Conservation (phyloP, 1,140 invertebrate genomes). For the Leptoteleia sp. region DNA sequence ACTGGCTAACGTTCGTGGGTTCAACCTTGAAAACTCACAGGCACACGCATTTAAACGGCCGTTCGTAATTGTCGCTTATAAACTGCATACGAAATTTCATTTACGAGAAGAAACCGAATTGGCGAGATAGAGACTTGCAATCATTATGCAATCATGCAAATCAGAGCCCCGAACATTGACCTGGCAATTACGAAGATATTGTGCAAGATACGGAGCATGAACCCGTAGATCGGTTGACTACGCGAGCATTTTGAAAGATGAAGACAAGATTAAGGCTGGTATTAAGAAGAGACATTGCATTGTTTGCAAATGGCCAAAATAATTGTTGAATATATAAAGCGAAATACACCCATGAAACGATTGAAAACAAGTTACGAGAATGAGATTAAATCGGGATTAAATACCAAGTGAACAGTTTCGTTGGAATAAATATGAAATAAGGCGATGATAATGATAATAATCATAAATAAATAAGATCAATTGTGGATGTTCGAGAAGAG, state of each 20-base stretch:
- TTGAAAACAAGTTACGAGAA: conserved; percentile 7
- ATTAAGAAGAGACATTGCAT: conserved; percentile 7
- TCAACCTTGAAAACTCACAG: conserved; percentile 43
- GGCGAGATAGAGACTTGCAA: conserved; percentile 11
- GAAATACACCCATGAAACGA: neutral
- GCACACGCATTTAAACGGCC: conserved; percentile 12
- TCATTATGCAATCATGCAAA: conserved; percentile 51
- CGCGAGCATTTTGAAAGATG: conserved; percentile 19
- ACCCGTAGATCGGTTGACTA: conserved; percentile 23
- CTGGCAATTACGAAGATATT: conserved; percentile 47
- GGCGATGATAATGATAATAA: no score
- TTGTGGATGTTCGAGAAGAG: conserved; percentile 1
- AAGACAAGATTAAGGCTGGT: conserved; percentile 20
- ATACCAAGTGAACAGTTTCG: conserved; percentile 10
- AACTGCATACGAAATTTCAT: conserved; percentile 28
- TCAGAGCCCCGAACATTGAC: conserved; percentile 41
- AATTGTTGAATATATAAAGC: conserved; percentile 2
- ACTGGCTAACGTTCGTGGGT: conserved; percentile 5
- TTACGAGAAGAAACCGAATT: conserved; percentile 47
- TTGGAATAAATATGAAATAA: no score
- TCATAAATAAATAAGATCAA: conserved; percentile 5
- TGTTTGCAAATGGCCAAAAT: conserved; percentile 43
- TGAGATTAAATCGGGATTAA: conserved; percentile 12
- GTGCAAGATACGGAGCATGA: conserved; percentile 21
- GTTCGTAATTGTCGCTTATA: conserved; percentile 1